A percentile compares a stretch with the other conserved stretches of the same genome.
phyloP scores from a whole-genome alignment of 2,113 vertebrate species.

The Nibea coibor region DNA sequence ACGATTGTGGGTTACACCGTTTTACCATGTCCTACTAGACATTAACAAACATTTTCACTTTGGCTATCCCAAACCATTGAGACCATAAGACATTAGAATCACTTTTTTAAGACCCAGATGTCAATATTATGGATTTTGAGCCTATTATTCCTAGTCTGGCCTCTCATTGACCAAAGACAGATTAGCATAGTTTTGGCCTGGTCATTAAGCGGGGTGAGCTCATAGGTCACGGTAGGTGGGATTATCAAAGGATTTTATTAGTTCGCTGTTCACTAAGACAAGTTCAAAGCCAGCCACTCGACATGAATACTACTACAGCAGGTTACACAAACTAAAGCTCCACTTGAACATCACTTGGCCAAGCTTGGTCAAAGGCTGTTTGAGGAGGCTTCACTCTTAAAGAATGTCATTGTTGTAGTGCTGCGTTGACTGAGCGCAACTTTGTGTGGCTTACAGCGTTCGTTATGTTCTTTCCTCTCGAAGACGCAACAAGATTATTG shows the following conservation, averaged over 20 bases:
- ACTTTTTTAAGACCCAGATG: conserved; percentile 24
- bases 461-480: neutral
- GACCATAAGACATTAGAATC: conserved; percentile 22
- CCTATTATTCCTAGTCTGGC: conserved; percentile 44
- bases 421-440: conserved; percentile 9
- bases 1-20: conserved; percentile 12
- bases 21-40: conserved; percentile 3
- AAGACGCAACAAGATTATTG: conserved; percentile 2
- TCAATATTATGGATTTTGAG: conserved; percentile 42
- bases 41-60: conserved; percentile 19
- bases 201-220: conserved; percentile 44
- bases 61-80: neutral
- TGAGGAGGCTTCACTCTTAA: conserved; percentile 11
- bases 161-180: conserved; percentile 47
- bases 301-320: conserved; percentile 28
- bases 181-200: conserved; percentile 64
- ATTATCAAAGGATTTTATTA: conserved; percentile 61
- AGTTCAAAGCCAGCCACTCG: conserved; percentile 51
- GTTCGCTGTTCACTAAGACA: conserved; percentile 45
- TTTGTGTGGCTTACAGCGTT: conserved; percentile 6
- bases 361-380: conserved; percentile 25
- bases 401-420: conserved; percentile 19
- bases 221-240: conserved; percentile 45
- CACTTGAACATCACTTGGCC: conserved; percentile 53
- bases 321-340: conserved; percentile 25